Percentiles rank a stretch among this genome's conserved stretches.
Conservation (phyloP, 2,797 vertebrate species). For the Caiman crocodilus region DNA sequence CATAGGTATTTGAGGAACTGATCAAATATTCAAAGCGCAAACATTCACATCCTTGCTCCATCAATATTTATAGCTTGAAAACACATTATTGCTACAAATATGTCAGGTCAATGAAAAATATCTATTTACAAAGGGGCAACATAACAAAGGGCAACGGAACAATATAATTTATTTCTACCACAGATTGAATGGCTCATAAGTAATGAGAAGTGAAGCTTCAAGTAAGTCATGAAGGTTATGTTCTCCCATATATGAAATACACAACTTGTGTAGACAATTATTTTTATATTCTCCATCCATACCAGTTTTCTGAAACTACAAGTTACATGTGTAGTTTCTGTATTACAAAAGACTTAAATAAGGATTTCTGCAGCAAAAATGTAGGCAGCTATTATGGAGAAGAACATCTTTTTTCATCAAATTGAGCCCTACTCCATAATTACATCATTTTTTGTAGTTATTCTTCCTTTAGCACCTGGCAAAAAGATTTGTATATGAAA, state of each 20-base stretch:
- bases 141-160: slow-evolving; percentile 57
- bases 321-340: slow-evolving; percentile 18
- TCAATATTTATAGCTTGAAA: slow-evolving; percentile 78
- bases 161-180: slow-evolving; percentile 65
- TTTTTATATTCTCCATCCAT: slow-evolving; percentile 32
- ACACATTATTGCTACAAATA: slow-evolving; percentile 65
- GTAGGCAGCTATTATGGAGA: neutral
- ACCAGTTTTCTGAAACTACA: slow-evolving; percentile 24
- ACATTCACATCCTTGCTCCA: slow-evolving; percentile 60
- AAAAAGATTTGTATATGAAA: neutral
- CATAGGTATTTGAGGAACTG: slow-evolving; percentile 49
- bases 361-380: neutral
- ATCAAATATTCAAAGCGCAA: slow-evolving; percentile 74
- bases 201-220: slow-evolving; percentile 62
- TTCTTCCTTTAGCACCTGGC: neutral
- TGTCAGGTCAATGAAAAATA: slow-evolving; percentile 70
- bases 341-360: neutral
- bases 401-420: neutral
- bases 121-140: slow-evolving; percentile 52
- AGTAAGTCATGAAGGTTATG: slow-evolving; percentile 70
- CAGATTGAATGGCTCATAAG: slow-evolving; percentile 44
- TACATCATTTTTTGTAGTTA: neutral
- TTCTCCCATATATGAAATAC: slow-evolving; percentile 45
- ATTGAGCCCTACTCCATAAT: neutral
- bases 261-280: slow-evolving; percentile 34